A percentile compares a stretch with the other conserved stretches of the same genome.
Evolutionary conservation across 2,113 vertebrate species (phyloP).

Genomic region (Arvicanthis niloticus): DNA sequence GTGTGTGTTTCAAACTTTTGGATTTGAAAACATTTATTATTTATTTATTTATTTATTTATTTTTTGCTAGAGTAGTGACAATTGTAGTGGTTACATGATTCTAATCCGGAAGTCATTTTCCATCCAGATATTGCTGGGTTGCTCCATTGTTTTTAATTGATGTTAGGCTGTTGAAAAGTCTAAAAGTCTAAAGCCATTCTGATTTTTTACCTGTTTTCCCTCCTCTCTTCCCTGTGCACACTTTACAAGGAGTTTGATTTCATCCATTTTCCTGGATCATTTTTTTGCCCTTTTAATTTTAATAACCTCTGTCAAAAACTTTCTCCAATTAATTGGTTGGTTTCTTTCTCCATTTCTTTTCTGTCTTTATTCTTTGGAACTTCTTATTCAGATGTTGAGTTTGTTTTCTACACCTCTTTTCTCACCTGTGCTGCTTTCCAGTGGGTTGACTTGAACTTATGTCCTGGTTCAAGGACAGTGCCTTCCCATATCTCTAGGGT

Average conservation of each 20-base stretch:
- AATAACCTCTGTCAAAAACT: neutral
- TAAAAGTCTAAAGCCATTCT: neutral
- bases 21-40: neutral
- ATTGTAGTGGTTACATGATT: neutral
- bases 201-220: neutral
- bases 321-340: neutral
- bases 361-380: neutral
- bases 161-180: neutral
- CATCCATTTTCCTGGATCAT: neutral
- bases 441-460: conserved; percentile 33
- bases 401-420: conserved; percentile 1
- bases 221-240: neutral
- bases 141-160: neutral
- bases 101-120: neutral
- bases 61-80: neutral
- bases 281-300: neutral
- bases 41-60: too few relatives aligned
- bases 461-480: neutral
- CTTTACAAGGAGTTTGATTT: neutral
- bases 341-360: neutral
- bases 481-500: neutral
- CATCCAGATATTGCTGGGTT: neutral
- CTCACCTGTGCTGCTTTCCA: neutral
- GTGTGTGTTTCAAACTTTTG: neutral
- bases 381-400: neutral